These are phyloP conservation scores for Eudemis profundana DNA, from an alignment of 2,888 invertebrate genomes.

Conservation along the genomic window DNA sequence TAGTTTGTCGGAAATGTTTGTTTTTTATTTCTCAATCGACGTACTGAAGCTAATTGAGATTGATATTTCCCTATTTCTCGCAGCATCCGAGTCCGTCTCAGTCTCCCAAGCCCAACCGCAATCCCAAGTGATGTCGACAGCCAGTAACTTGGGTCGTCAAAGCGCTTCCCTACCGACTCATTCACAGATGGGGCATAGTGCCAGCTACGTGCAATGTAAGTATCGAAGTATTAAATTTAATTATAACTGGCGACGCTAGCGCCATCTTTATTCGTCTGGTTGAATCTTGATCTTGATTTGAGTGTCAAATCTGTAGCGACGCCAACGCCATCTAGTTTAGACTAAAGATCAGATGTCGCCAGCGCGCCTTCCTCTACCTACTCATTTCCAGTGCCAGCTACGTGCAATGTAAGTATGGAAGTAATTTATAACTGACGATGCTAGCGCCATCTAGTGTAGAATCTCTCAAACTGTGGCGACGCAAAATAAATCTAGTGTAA, in stretches of 20 bases:
- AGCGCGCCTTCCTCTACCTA: slow-evolving; percentile 63
- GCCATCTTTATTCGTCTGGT: too few relatives aligned
- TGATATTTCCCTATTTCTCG: slow-evolving; percentile 1
- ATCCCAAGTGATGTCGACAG: slow-evolving; percentile 60
- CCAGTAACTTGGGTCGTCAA: slow-evolving; percentile 54
- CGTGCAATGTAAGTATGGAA: slow-evolving; percentile 88
- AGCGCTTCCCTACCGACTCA: slow-evolving; percentile 66
- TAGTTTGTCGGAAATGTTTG: too few relatives aligned
- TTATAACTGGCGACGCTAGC: background rate
- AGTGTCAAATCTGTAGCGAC: too few relatives aligned
- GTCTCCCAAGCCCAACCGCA: slow-evolving; percentile 57
- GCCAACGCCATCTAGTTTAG: too few relatives aligned
- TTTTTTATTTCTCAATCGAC: too few relatives aligned
- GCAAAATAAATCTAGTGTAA: too few relatives aligned
- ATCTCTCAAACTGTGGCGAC: too few relatives aligned
- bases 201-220: slow-evolving; percentile 93
- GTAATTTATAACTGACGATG: too few relatives aligned
- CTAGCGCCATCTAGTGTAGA: too few relatives aligned
- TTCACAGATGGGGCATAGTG: slow-evolving; percentile 84
- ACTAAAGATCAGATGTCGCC: too few relatives aligned
- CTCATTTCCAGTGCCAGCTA: slow-evolving; percentile 87
- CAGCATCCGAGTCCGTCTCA: slow-evolving; percentile 60
- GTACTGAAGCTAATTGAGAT: background rate
- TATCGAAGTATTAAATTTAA: slow-evolving; percentile 34
- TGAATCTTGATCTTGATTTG: too few relatives aligned